Conservation (phyloP, 2,888 invertebrate genomes). For the Hesperia comma region DNA sequence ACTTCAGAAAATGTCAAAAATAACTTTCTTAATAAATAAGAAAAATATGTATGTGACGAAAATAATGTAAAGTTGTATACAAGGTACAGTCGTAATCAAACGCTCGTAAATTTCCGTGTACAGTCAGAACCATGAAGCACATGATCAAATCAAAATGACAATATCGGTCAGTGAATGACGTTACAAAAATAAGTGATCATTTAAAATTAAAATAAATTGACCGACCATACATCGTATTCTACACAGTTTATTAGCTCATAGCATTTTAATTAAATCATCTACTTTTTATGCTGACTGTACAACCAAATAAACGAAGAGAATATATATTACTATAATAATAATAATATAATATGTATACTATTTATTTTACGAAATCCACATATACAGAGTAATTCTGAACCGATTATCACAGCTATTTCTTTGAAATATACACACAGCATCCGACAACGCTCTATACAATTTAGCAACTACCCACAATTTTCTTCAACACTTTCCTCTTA, state of each 20-base stretch:
- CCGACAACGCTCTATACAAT: constrained; percentile 17
- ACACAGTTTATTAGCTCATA: too few relatives aligned
- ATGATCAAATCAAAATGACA: too few relatives aligned
- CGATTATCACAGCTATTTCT: constrained; percentile 8
- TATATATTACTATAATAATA: too few relatives aligned
- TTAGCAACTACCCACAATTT: constrained; percentile 19
- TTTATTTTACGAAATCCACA: neutral
- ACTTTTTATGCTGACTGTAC: neutral
- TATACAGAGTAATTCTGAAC: constrained; percentile 3
- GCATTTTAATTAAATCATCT: neutral
- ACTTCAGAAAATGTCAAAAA: constrained; percentile 2
- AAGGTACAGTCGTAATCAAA: neutral
- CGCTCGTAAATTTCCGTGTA: neutral
- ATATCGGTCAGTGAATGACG: too few relatives aligned
- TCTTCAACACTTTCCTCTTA: neutral
- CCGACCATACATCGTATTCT: too few relatives aligned
- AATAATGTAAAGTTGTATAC: too few relatives aligned
- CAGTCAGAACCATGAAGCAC: neutral
- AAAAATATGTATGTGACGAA: too few relatives aligned
- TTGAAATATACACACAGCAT: constrained; percentile 13
- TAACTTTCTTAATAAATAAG: neutral
- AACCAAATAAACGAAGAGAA: neutral
- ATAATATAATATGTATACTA: too few relatives aligned
- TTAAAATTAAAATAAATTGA: too few relatives aligned
- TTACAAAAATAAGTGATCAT: too few relatives aligned